phyloP scores from a whole-genome alignment of 2,797 vertebrate species.

The Carduelis carduelis region DNA sequence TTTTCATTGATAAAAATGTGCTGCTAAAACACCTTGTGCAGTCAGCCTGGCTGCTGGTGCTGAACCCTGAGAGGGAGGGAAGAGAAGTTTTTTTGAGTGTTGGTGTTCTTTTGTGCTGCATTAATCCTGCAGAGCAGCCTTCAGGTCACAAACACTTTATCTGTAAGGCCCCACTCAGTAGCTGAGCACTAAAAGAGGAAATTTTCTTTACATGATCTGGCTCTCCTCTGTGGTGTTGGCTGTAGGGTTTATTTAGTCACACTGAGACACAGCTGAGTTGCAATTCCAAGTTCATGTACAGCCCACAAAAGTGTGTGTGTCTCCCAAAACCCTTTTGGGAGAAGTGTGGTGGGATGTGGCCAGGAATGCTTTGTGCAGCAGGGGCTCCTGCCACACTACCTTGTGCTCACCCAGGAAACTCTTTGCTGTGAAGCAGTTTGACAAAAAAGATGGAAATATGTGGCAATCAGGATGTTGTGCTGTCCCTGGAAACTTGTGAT shows the following conservation, averaged over 20 bases:
- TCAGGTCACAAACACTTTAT: background rate
- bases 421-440: background rate
- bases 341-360: background rate
- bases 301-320: background rate
- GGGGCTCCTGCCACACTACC: background rate
- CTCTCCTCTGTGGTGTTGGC: background rate
- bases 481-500: background rate
- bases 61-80: background rate
- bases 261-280: background rate
- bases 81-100: background rate
- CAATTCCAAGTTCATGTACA: background rate
- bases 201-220: background rate
- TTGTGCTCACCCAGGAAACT: background rate
- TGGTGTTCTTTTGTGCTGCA: background rate
- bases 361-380: background rate
- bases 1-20: background rate
- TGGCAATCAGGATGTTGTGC: background rate
- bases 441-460: background rate
- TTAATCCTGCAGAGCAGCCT: background rate
- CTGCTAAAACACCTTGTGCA: background rate
- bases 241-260: background rate
- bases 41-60: background rate
- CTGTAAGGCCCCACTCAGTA: background rate
- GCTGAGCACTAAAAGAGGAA: background rate
- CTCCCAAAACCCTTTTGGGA: background rate